These are phyloP conservation scores for Phaonia tiefii DNA, from an alignment of 2,888 invertebrate genomes.

Conservation along the genomic window DNA sequence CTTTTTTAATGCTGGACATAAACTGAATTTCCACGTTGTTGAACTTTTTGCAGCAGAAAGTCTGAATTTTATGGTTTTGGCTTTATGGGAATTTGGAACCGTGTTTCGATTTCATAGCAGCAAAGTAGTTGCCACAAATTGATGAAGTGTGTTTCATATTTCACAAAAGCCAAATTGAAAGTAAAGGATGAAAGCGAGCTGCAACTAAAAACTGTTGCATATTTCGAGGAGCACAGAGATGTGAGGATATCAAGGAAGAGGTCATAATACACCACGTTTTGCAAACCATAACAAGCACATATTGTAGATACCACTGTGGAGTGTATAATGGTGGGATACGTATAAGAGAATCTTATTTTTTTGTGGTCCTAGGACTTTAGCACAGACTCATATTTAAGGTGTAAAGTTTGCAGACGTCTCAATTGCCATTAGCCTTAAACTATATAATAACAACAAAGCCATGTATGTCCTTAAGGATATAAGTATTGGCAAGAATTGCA, in stretches of 20 bases:
- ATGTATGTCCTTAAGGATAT: conserved; percentile 17
- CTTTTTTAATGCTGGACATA: conserved; percentile 40
- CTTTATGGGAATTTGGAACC: conserved; percentile 43
- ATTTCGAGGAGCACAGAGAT: conserved; percentile 24
- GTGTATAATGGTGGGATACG: not conserved
- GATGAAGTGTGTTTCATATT: conserved; percentile 69
- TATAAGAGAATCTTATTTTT: not conserved
- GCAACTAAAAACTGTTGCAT: conserved; percentile 55
- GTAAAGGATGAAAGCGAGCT: not conserved
- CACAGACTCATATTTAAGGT: conserved; percentile 65
- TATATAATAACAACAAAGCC: conserved; percentile 41
- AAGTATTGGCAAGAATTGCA: conserved; percentile 38
- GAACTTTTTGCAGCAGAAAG: conserved; percentile 47
- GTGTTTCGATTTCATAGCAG: conserved; percentile 58
- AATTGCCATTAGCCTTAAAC: conserved; percentile 69
- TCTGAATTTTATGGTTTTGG: conserved; percentile 59
- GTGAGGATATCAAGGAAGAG: not conserved
- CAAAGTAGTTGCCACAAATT: conserved; percentile 62
- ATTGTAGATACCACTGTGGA: not conserved
- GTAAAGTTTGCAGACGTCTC: conserved; percentile 73
- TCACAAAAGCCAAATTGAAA: conserved; percentile 53
- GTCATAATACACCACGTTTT: conserved; percentile 18
- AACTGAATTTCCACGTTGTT: conserved; percentile 44
- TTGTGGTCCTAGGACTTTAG: not conserved
- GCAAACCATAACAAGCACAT: not conserved